Conservation (phyloP, 2,797 vertebrate genomes). For the Coreius guichenoti region DNA sequence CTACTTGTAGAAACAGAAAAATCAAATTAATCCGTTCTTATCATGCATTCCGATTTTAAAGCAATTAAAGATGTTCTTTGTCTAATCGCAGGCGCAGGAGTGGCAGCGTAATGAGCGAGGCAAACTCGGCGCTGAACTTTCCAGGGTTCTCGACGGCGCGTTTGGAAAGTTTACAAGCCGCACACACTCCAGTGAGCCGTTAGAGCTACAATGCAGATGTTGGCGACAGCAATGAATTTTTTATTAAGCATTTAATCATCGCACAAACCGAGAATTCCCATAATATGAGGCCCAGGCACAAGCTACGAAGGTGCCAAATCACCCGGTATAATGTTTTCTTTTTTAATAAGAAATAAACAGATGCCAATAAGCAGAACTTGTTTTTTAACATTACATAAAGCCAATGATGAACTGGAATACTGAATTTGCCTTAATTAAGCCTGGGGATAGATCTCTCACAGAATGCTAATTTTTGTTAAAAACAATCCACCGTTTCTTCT, state of each 20-base stretch:
- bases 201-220: constrained; percentile 99
- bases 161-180: constrained; percentile 99
- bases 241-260: constrained; percentile 89
- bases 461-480: constrained; percentile 79
- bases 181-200: constrained; percentile 98
- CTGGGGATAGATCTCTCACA: constrained; percentile 73
- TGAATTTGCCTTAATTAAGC: constrained; percentile 84
- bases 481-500: constrained; percentile 68
- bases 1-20: constrained; percentile 99
- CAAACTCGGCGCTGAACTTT: constrained; percentile 99
- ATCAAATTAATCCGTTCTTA: constrained; percentile 99
- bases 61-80: constrained; percentile 99
- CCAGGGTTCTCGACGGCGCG: constrained; percentile 93
- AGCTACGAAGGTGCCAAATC: constrained; percentile 80
- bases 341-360: constrained; percentile 85
- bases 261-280: constrained; percentile 83
- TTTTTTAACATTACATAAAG: constrained; percentile 80
- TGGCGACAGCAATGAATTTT: constrained; percentile 98
- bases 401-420: constrained; percentile 77
- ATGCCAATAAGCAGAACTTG: constrained; percentile 79
- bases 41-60: constrained; percentile 99
- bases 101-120: constrained; percentile 98
- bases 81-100: constrained; percentile 99
- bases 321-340: constrained; percentile 80
- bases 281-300: constrained; percentile 80